phyloP scores from a whole-genome alignment of 2,113 vertebrate genomes.

The Microcebus jonahi region DNA sequence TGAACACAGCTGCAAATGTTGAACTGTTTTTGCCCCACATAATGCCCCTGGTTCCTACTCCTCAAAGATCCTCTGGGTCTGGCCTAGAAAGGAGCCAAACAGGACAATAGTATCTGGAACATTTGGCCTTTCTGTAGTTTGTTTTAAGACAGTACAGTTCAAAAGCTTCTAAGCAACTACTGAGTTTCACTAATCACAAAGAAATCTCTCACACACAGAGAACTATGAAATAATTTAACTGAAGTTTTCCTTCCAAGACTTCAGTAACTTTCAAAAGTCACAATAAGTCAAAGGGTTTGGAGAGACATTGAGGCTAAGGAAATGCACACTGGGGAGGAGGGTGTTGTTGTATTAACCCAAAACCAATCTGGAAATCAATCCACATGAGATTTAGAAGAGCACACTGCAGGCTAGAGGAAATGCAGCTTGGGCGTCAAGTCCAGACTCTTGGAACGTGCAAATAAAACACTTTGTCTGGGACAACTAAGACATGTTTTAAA shows the following conservation, averaged over 20 bases:
- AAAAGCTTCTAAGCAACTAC: conserved; percentile 67
- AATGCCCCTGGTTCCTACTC: neutral
- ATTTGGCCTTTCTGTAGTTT: conserved; percentile 14
- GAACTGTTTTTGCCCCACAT: neutral
- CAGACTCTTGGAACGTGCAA: neutral
- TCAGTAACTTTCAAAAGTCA: conserved; percentile 54
- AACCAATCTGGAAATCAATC: conserved; percentile 41
- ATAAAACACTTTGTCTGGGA: neutral
- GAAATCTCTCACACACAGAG: conserved; percentile 53
- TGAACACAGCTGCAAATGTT: conserved; percentile 33
- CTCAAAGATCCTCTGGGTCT: neutral
- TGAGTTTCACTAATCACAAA: conserved; percentile 54
- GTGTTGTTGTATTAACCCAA: neutral
- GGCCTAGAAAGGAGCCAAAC: conserved; percentile 30
- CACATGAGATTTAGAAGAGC: neutral
- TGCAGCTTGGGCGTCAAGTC: neutral
- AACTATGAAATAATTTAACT: conserved; percentile 56
- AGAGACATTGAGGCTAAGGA: conserved; percentile 44
- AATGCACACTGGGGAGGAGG: neutral
- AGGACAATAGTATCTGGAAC: neutral
- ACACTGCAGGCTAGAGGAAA: neutral
- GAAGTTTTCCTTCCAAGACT: conserved; percentile 51
- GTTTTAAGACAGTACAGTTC: conserved; percentile 52
- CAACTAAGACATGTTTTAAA: neutral
- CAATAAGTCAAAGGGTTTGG: conserved; percentile 48